Evolutionary conservation across 1,140 invertebrate genomes (phyloP), one percentile per base, ranked within the genome.

Genomic region (Dermatophagoides farinae): DNA sequence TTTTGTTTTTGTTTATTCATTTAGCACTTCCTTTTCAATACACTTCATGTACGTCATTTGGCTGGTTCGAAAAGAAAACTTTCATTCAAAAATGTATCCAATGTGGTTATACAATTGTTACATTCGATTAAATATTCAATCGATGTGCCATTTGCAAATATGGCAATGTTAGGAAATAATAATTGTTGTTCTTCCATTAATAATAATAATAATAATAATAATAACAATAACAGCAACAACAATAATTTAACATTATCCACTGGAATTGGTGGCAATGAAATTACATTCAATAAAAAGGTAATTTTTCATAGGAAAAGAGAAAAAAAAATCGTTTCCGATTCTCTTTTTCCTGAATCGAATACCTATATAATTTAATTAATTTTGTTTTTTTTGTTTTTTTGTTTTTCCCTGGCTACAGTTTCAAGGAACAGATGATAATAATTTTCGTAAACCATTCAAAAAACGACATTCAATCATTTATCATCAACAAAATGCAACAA

Each of bases 91-190:
- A 89, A 88, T 72, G 86, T 90, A 0, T 87, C 85, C 52, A 88
- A 86, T 71, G 86, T 89, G 60, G 86, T 91, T 16, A 84, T 90
- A 62, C 85, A 89, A 68, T 74, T 91, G 52, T 78, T 90, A 51
- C 86, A 89, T 72, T 86, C 84, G 18, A 88, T 90, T 66, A 89
- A 88, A 71, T 90, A 88, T 72, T 88, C 85, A 62, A 85, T 89
- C 66, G 87, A 89, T 69, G 86, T 89, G 51, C 88, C 88, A 0
- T 91, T 91, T 72, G 85, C 84, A 55, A 88, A 90, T 71, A 88
- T 90, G 75, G 81, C 84, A 55, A 79, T 83, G 23, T 11, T 63
- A 12, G 47, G 47, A 50, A 50, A 20, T n/a, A n/a, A n/a, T n/a
- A n/a, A n/a, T n/a, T n/a, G n/a, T n/a, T n/a, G n/a, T 20, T 50